phyloP scores from a whole-genome alignment of 1,140 invertebrate genomes.

The Cherax destructor region DNA sequence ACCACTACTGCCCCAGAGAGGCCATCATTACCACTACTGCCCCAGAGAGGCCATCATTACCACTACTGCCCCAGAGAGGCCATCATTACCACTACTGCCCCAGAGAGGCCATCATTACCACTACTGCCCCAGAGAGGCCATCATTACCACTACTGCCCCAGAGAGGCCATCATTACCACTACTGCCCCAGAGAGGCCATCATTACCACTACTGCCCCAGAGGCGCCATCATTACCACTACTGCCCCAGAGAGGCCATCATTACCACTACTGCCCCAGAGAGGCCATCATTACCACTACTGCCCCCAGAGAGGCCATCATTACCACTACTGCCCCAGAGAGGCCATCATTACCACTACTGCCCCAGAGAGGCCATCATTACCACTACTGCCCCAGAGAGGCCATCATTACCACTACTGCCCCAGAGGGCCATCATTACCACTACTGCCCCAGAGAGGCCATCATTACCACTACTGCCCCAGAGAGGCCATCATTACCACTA shows the following conservation, averaged over 20 bases:
- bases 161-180: background rate
- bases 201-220: background rate
- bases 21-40: no score
- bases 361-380: background rate
- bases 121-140: no score
- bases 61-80: background rate
- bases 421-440: background rate
- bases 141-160: background rate
- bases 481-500: no score
- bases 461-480: background rate
- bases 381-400: background rate
- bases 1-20: background rate
- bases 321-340: background rate
- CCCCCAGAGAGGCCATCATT: background rate
- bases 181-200: background rate
- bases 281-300: background rate
- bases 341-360: background rate
- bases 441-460: background rate
- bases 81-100: no score
- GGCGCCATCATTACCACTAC: no score
- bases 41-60: background rate
- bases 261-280: no score
- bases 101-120: no score
- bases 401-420: background rate
- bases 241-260: no score